These are phyloP conservation scores for Apogon hyalosoma DNA, from an alignment of 2,797 vertebrate genomes.

Conservation along the genomic window DNA sequence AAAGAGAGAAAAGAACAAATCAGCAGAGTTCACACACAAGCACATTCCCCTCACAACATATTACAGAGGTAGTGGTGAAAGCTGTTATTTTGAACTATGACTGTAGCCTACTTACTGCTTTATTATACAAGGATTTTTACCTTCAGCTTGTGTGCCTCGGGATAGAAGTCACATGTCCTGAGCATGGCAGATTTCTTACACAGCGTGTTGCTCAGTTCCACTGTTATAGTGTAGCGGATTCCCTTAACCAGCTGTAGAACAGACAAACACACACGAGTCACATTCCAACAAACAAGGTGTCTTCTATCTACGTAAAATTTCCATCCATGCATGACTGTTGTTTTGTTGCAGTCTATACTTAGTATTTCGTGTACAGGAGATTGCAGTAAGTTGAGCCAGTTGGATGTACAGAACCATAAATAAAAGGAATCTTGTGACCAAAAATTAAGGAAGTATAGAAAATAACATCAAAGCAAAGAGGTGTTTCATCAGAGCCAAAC, in stretches of 20 bases:
- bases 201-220: constrained; percentile 84
- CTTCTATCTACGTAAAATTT: too few relatives aligned
- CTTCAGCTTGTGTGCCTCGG: constrained; percentile 81
- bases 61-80: background rate
- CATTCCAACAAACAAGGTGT: too few relatives aligned
- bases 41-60: background rate
- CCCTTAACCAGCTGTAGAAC: constrained; percentile 84
- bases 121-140: too few relatives aligned
- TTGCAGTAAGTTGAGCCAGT: too few relatives aligned
- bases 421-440: too few relatives aligned
- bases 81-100: background rate
- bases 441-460: too few relatives aligned
- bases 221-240: constrained; percentile 81
- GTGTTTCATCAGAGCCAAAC: too few relatives aligned
- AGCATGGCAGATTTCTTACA: constrained; percentile 82
- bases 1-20: background rate
- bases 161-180: constrained; percentile 82
- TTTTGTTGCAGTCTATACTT: too few relatives aligned
- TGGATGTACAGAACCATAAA: too few relatives aligned
- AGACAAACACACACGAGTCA: constrained; percentile 47
- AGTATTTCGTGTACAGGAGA: too few relatives aligned
- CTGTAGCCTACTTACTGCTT: background rate
- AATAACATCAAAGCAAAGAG: too few relatives aligned
- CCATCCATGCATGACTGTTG: too few relatives aligned
- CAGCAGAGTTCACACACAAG: constrained; percentile 13